A percentile compares a stretch with the other conserved stretches of the same genome.
Conservation (phyloP, 2,113 vertebrate species). For the Lepus europaeus region DNA sequence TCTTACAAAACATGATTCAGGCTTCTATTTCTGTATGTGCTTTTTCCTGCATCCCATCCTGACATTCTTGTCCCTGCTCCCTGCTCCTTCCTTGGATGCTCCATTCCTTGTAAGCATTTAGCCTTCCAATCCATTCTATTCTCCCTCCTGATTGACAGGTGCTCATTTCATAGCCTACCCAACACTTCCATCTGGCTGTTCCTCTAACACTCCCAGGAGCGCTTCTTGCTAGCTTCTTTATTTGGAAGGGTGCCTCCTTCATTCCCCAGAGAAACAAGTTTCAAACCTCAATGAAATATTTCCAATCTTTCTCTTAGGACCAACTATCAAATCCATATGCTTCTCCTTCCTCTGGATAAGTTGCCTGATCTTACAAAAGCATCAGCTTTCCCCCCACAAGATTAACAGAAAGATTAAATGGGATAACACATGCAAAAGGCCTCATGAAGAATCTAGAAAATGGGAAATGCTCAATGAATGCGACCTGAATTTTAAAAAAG, state of each 20-base stretch:
- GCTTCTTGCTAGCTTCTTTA: not conserved
- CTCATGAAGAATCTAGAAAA: not conserved
- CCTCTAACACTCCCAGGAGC: not conserved
- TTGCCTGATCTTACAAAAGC: not conserved
- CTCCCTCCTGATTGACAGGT: not conserved
- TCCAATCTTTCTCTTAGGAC: not conserved
- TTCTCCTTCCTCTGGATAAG: not conserved
- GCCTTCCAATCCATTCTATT: not conserved
- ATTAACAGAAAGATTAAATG: not conserved
- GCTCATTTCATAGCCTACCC: not conserved
- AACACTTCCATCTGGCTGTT: not conserved
- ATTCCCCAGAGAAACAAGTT: not conserved
- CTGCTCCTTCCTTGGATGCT: not conserved
- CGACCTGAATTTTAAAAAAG: not conserved
- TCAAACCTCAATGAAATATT: constrained; percentile 16
- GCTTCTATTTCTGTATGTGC: not conserved
- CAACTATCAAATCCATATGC: not conserved
- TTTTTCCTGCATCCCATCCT: not conserved
- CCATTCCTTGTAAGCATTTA: not conserved
- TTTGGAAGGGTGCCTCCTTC: not conserved
- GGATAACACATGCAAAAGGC: not conserved
- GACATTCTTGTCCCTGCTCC: not conserved
- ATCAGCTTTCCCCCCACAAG: not conserved
- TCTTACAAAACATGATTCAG: not conserved
- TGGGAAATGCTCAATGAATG: not conserved